phyloP scores from a whole-genome alignment of 2,797 vertebrate species.

The Echeneis naucrates region DNA sequence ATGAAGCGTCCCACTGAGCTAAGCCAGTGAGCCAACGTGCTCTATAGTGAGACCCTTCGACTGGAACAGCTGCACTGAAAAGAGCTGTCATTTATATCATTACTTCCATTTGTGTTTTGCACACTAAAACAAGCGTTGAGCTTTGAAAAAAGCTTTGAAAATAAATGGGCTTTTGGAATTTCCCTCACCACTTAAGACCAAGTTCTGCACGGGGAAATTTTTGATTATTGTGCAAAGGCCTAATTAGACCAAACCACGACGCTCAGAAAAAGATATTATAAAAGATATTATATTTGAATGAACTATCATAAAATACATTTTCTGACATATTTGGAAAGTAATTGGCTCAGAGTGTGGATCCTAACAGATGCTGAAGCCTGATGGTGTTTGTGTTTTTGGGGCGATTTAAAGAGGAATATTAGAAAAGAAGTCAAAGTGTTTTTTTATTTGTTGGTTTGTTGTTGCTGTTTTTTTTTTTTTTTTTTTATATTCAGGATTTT shows the following conservation, averaged over 20 bases:
- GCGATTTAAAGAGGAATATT: constrained; percentile 8
- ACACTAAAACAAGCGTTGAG: not conserved
- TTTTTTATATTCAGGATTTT: constrained; percentile 31
- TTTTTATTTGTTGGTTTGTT: too few species aligned
- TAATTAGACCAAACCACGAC: not conserved
- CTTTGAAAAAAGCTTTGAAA: constrained; percentile 10
- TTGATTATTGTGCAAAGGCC: not conserved
- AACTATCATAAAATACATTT: not conserved
- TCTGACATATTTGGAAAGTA: constrained; percentile 1
- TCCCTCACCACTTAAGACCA: not conserved
- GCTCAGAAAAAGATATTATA: constrained; percentile 17
- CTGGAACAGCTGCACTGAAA: not conserved
- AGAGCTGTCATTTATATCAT: not conserved
- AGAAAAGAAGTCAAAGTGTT: constrained; percentile 24
- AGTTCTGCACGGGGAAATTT: not conserved
- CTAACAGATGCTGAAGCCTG: constrained; percentile 10
- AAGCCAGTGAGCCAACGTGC: not conserved
- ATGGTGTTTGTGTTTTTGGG: constrained; percentile 16
- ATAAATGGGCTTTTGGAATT: not conserved
- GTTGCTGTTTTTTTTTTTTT: not conserved
- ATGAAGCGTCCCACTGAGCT: not conserved
- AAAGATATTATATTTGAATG: too few species aligned
- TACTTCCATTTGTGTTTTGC: not conserved
- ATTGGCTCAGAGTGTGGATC: constrained; percentile 15
- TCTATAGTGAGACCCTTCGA: not conserved